Conservation (phyloP, 2,797 vertebrate genomes). For the Pipistrellus pipistrellus region DNA sequence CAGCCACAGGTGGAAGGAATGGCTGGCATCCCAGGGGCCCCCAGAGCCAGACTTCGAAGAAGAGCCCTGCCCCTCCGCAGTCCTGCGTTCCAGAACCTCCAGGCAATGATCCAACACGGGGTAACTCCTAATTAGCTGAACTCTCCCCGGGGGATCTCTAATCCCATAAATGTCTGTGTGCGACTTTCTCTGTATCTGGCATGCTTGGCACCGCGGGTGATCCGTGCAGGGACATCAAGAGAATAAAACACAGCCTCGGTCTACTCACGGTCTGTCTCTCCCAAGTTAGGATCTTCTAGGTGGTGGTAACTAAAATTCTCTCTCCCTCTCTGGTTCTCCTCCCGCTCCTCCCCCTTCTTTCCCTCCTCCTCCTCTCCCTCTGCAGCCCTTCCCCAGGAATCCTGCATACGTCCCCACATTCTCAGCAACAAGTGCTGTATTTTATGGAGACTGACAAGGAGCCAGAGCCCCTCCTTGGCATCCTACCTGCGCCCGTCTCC, state of each 20-base stretch:
- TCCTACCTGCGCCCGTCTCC: too few species aligned
- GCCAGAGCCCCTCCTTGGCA: background rate
- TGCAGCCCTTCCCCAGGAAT: background rate
- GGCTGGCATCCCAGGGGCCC: background rate
- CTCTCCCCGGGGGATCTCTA: background rate
- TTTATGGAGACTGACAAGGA: background rate
- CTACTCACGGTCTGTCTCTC: background rate
- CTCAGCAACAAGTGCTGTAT: background rate
- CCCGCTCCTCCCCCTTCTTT: rapidly evolving
- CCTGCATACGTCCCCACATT: background rate
- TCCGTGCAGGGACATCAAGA: background rate
- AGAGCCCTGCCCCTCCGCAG: background rate
- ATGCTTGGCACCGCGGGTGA: rapidly evolving
- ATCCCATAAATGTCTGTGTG: background rate
- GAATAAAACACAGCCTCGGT: background rate
- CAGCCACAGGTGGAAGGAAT: background rate
- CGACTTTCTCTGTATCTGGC: background rate
- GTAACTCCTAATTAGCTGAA: background rate
- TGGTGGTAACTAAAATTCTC: background rate
- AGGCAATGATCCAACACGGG: background rate
- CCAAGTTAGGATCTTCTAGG: background rate
- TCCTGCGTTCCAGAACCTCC: background rate
- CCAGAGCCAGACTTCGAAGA: background rate
- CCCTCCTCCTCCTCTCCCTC: background rate
- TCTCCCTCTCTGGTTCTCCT: background rate